A percentile compares a stretch with the other conserved stretches of the same genome.
Evolutionary conservation across 2,888 invertebrate species (phyloP).

Genomic region (Noctuana brunneofusca): DNA sequence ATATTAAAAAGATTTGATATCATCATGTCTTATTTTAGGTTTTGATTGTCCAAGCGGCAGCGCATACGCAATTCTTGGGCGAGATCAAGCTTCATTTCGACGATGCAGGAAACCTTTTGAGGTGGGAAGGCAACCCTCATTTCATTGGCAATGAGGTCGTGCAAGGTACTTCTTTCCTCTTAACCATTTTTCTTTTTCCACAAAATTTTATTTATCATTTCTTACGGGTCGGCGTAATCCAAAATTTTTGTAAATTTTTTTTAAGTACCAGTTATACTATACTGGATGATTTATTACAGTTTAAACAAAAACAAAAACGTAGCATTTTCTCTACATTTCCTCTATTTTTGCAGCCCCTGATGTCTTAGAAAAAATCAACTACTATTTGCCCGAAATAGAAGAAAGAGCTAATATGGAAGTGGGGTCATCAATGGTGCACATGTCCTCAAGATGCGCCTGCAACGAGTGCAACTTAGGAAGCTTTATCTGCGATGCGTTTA

Average conservation of each 20-base stretch:
- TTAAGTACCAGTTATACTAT: too few relatives aligned
- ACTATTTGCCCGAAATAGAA: constrained; percentile 84
- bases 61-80: constrained; percentile 90
- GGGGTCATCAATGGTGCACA: constrained; percentile 82
- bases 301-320: not conserved
- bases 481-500: constrained; percentile 87
- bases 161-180: constrained; percentile 82
- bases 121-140: constrained; percentile 89
- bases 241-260: too few relatives aligned
- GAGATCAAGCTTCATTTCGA: constrained; percentile 90
- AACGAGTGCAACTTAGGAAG: constrained; percentile 89
- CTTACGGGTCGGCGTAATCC: too few relatives aligned
- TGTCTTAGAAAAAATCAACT: constrained; percentile 82
- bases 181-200: too few relatives aligned
- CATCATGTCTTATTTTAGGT: constrained; percentile 61
- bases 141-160: constrained; percentile 83
- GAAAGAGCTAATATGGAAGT: constrained; percentile 79
- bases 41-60: constrained; percentile 88
- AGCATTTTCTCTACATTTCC: not conserved
- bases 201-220: too few relatives aligned
- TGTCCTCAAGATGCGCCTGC: constrained; percentile 81
- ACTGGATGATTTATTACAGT: too few relatives aligned
- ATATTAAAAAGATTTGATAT: too few relatives aligned
- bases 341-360: constrained; percentile 54
- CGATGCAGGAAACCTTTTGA: constrained; percentile 84